These are phyloP conservation scores for Brotula barbata DNA, from an alignment of 2,797 vertebrate genomes.

Conservation along the genomic window DNA sequence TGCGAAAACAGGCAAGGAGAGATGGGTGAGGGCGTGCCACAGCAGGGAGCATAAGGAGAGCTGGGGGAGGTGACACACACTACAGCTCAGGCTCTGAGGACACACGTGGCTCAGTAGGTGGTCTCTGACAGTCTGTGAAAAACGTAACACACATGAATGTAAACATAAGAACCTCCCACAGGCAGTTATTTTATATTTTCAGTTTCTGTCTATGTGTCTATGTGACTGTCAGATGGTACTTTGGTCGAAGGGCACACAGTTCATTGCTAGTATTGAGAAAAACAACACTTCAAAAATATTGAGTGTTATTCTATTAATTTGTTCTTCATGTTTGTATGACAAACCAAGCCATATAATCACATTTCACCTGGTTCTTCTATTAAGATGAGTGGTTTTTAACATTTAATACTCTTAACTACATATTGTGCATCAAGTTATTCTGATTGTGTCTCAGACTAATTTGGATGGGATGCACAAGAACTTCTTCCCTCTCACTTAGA, in stretches of 20 bases:
- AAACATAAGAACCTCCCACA: not conserved
- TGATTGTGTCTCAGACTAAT: too few species aligned
- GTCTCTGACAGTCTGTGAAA: constrained; percentile 79
- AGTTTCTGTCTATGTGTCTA: not conserved
- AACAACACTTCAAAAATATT: constrained; percentile 1
- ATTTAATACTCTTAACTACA: too few species aligned
- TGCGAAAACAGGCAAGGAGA: constrained; percentile 87
- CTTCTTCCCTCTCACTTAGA: too few species aligned
- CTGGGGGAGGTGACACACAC: constrained; percentile 86
- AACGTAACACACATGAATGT: not conserved
- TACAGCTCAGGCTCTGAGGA: constrained; percentile 85
- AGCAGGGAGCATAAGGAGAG: constrained; percentile 88
- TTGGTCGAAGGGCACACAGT: not conserved
- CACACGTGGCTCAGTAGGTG: constrained; percentile 89
- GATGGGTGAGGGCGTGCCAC: constrained; percentile 91
- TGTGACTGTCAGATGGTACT: not conserved
- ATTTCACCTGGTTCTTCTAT: not conserved
- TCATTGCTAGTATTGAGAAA: not conserved
- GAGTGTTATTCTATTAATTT: not conserved
- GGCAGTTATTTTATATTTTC: not conserved
- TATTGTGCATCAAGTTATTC: too few species aligned
- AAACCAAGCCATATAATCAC: too few species aligned
- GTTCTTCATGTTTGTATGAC: too few species aligned
- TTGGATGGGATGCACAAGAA: too few species aligned
- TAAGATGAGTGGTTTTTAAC: not conserved